These are phyloP conservation scores for Deilephila elpenor DNA, from an alignment of 2,888 invertebrate genomes.

Conservation along the genomic window DNA sequence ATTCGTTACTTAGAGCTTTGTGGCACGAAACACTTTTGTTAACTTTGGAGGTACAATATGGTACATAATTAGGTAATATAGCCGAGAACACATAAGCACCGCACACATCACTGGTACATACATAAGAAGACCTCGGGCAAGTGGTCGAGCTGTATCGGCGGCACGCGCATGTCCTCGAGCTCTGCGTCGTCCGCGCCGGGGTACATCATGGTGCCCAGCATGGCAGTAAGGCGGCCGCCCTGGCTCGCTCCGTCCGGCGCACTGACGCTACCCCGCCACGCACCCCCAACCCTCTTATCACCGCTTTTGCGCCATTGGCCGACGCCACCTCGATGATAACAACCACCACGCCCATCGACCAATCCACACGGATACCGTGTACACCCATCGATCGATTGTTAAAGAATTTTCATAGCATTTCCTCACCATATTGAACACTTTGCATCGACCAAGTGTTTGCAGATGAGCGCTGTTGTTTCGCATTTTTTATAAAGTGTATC, in stretches of 20 bases:
- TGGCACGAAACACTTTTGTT: slow-evolving; percentile 1
- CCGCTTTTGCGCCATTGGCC: slow-evolving; percentile 67
- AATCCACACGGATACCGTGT: slow-evolving; percentile 61
- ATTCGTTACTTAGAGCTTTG: neutral
- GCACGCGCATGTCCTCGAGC: slow-evolving; percentile 87
- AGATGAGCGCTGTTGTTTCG: slow-evolving; percentile 57
- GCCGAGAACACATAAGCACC: slow-evolving; percentile 13
- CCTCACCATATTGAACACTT: slow-evolving; percentile 73
- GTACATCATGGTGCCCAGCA: slow-evolving; percentile 84
- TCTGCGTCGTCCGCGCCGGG: slow-evolving; percentile 70
- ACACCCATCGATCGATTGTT: slow-evolving; percentile 80
- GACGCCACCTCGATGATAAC: slow-evolving; percentile 69
- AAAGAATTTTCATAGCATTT: slow-evolving; percentile 71
- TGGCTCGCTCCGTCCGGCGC: slow-evolving; percentile 66
- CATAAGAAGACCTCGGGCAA: slow-evolving; percentile 90
- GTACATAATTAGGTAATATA: no score
- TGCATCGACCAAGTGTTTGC: slow-evolving; percentile 67
- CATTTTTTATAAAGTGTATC: slow-evolving; percentile 50
- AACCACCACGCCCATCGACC: slow-evolving; percentile 78
- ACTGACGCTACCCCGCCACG: slow-evolving; percentile 74
- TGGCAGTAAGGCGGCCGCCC: slow-evolving; percentile 65
- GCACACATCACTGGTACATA: slow-evolving; percentile 78
- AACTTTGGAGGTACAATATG: neutral
- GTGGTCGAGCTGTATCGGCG: slow-evolving; percentile 89
- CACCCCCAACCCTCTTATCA: slow-evolving; percentile 82